A percentile compares a stretch with the other conserved stretches of the same genome.
phyloP scores from a whole-genome alignment of 2,797 vertebrate genomes.

The Rhinatrema bivittatum region DNA sequence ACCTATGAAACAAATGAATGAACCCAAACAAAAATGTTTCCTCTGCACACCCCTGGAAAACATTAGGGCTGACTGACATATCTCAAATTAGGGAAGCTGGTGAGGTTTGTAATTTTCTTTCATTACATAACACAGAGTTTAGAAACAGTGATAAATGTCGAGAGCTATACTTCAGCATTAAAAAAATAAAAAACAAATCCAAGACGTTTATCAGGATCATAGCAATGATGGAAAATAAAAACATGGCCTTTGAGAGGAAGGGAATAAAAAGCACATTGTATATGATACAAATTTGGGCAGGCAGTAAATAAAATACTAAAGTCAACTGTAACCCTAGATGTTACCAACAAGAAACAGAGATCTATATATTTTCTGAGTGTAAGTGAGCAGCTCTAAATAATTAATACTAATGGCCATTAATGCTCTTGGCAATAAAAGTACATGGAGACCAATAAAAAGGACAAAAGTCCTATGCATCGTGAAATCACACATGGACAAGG shows the following conservation, averaged over 20 bases:
- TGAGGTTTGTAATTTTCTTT: too few species aligned
- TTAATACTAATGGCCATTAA: constrained; percentile 25
- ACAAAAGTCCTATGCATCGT: too few species aligned
- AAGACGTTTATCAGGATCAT: not conserved
- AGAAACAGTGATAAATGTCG: constrained; percentile 7
- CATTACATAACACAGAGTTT: too few species aligned
- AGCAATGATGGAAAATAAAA: not conserved
- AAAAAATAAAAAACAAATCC: constrained; percentile 30
- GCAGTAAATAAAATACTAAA: not conserved
- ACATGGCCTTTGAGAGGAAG: constrained; percentile 6
- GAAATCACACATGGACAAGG: too few species aligned
- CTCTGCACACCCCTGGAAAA: too few species aligned
- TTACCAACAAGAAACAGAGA: constrained; percentile 1
- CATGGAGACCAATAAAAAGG: too few species aligned
- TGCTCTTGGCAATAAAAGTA: not conserved
- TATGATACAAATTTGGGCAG: too few species aligned
- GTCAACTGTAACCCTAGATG: not conserved
- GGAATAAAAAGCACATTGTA: constrained; percentile 7
- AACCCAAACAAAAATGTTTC: too few species aligned
- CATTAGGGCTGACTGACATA: too few species aligned
- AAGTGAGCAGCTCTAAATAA: constrained; percentile 30
- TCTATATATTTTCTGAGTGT: not conserved
- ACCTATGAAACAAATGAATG: too few species aligned
- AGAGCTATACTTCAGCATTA: constrained; percentile 19
- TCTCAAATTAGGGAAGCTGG: too few species aligned